Base-by-base conservation (phyloP, 2,888 invertebrate species). In the Rhagonycha lutea region DNA sequence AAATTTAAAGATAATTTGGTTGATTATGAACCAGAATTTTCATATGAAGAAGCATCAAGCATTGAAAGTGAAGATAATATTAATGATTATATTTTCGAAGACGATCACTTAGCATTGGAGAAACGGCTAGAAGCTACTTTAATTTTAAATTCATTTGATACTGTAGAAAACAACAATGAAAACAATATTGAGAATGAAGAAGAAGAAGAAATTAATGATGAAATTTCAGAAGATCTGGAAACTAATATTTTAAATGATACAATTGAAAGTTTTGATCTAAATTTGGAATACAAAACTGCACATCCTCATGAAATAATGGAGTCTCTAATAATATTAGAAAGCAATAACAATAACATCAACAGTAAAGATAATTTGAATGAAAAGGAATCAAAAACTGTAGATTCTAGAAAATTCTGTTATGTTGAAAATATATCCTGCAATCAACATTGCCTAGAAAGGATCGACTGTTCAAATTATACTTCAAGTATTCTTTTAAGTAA, bases 1-100 rank as follows among this genome's bases (percentile, higher is more conserved):
- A 89, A 88, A 74, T 90, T 90, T 82, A 88, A 88, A 61, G 85
- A 88, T 26, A 87, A 88, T 80, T 82, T 90, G 72, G 89, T 89
- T 69, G 88, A 89, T 67, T 90, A 88, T 78, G 90, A 90, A 80
- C 89, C 90, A 0, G 86, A 87, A 76, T 80, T 86, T 61, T 87
- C 87, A 4, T 86, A 85, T 68, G 87, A 88, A 76, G 88, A 88
- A 78, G 86, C 86, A 0, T 84, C 85, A 74, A 88, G 87, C 74
- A 86, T 87, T 18, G 87, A 87, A 80, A 88, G 87, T 78, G 87
- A 87, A 74, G 83, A 85, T 62, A 82, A 83, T 73, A 78, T 75
- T 9, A 73, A 79, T 23, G 81, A 83, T 47, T 80, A 81, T 29
- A 69, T 71, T 24, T 70, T 78, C 62, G 74, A 75, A 4, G 74